A percentile compares a stretch with the other conserved stretches of the same genome.
phyloP scores from a whole-genome alignment of 2,113 vertebrate genomes.

The Chitala chitala region DNA sequence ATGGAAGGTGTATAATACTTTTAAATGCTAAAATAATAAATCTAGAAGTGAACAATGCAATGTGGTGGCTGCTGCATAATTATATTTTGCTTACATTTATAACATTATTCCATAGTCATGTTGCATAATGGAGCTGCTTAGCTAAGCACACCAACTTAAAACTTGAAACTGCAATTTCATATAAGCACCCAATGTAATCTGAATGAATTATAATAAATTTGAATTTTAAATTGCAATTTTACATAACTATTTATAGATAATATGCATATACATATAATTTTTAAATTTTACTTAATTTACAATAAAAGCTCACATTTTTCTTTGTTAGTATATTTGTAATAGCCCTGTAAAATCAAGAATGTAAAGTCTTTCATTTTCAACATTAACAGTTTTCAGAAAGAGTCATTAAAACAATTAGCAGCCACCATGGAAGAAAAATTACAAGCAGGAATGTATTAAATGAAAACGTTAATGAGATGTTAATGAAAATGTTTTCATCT shows the following conservation, averaged over 20 bases:
- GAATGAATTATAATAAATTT: background rate
- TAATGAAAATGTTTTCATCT: background rate
- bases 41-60: background rate
- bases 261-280: background rate
- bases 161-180: background rate
- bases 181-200: background rate
- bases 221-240: background rate
- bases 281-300: no score
- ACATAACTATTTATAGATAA: background rate
- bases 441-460: background rate
- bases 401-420: background rate
- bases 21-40: background rate
- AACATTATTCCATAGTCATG: slow-evolving; percentile 5
- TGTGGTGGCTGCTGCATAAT: background rate
- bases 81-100: background rate
- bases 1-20: background rate
- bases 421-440: background rate
- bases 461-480: background rate
- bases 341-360: background rate
- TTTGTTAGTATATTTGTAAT: background rate
- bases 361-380: background rate
- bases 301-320: no score
- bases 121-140: background rate
- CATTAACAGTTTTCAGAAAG: background rate
- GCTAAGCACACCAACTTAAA: background rate